These are phyloP conservation scores for Gulo gulo DNA, from an alignment of 2,113 vertebrate species.

Conservation along the genomic window DNA sequence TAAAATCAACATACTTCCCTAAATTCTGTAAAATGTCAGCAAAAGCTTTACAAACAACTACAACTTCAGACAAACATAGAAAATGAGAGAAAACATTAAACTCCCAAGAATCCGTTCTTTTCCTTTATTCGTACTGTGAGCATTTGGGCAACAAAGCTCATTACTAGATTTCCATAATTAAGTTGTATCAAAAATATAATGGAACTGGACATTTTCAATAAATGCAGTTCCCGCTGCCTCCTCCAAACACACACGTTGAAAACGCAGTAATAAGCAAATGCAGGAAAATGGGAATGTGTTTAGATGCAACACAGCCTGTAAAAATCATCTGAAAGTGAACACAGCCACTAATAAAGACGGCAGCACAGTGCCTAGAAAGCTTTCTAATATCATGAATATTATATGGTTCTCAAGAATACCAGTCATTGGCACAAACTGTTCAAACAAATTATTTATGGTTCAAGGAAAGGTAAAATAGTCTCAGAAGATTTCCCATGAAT, in stretches of 20 bases:
- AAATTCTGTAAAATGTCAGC: not conserved
- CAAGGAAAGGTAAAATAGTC: slow-evolving; percentile 72
- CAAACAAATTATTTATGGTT: slow-evolving; percentile 73
- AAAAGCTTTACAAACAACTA: slow-evolving; percentile 13
- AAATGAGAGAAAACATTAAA: not conserved
- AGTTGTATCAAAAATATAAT: not conserved
- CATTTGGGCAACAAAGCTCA: not conserved
- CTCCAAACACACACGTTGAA: not conserved
- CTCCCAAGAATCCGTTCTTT: not conserved
- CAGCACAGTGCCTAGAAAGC: not conserved
- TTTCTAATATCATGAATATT: slow-evolving; percentile 45
- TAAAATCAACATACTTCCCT: not conserved
- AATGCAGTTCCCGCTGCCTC: not conserved
- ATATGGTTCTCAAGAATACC: slow-evolving; percentile 35
- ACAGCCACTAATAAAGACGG: not conserved
- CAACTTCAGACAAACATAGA: not conserved
- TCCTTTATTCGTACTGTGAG: not conserved
- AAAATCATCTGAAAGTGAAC: not conserved
- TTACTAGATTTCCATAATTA: not conserved
- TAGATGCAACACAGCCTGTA: not conserved
- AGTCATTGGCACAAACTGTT: slow-evolving; percentile 26
- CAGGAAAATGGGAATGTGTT: not conserved
- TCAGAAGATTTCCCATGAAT: slow-evolving; percentile 69
- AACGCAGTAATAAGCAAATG: not conserved
- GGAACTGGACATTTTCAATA: not conserved